Evolutionary conservation across 2,113 vertebrate species (phyloP), one percentile per base, ranked within the genome.

Genomic region (Proterorhinus semilunaris): DNA sequence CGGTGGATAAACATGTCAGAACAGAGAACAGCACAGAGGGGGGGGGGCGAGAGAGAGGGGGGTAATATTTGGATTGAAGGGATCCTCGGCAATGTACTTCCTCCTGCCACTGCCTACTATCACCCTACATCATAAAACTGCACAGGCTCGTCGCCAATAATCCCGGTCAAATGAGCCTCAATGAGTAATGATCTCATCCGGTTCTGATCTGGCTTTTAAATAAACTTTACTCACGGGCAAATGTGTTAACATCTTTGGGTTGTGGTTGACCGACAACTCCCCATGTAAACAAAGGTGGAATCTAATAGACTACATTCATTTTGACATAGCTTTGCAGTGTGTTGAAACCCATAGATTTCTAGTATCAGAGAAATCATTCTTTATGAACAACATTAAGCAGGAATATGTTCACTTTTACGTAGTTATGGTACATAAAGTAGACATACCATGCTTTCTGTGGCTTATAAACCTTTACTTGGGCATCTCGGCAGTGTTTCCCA

Each of bases 1-100:
- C 71, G 86, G 86, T 50, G 78, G 44, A 47, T 15, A 10, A 77
- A 90, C 88, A 85, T 87, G 89, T 77, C 88, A 80, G 78, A 75
- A 86, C 87, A 91, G 65, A 52, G 6, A 52, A n/a, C 17, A 55
- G 53, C 78, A 83, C 74, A 17, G 66, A 69, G 62, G 13, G 46
- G 67, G 66, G 67, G 62, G 13, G 46, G 67, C 8, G 71, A 42
- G 63, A 63, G 50, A 7, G 13, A 45, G 58, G 42, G 44, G 58
- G 36, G 36, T 8, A 43, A 5, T 3, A 42, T 44, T 12, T 59
- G 36, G 36, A 61, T n/a, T 43, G 58, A 61, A 61, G 12, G 13
- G 58, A 44, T 61, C 10, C 2, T 36, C 49, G 5, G 49, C 49
- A 50, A 50, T 13, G 36, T 7, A n/a, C 57, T n/a, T 12, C 10